Conservation (phyloP, 2,797 vertebrate genomes). For the Chelonia mydas region DNA sequence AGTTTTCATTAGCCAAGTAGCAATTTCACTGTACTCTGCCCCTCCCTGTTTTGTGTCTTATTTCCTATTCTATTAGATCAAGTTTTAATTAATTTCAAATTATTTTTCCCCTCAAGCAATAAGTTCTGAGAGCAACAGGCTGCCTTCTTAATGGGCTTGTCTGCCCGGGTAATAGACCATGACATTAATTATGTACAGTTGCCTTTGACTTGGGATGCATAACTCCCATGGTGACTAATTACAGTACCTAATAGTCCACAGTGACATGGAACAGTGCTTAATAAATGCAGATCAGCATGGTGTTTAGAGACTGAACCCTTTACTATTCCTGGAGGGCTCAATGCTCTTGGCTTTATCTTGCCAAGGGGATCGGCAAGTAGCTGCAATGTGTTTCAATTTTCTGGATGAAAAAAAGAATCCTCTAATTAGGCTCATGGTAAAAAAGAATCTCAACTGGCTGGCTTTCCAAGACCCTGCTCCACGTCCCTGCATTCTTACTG, state of each 20-base stretch:
- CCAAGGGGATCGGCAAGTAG: not conserved
- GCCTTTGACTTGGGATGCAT: not conserved
- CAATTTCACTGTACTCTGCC: not conserved
- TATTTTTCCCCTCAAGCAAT: not conserved
- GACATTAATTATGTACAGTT: not conserved
- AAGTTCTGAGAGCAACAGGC: not conserved
- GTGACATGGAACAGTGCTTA: not conserved
- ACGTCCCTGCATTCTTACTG: not conserved
- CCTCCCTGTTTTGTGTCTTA: not conserved
- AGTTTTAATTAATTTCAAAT: slow-evolving; percentile 10
- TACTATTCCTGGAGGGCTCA: not conserved
- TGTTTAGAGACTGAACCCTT: not conserved
- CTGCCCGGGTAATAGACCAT: slow-evolving; percentile 14
- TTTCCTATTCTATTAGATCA: not conserved
- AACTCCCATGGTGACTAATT: slow-evolving; percentile 24
- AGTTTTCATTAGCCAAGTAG: not conserved
- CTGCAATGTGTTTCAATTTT: not conserved
- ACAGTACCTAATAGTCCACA: not conserved
- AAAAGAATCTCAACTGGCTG: not conserved
- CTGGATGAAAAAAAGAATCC: not conserved
- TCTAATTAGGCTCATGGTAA: not conserved
- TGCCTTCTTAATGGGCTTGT: not conserved
- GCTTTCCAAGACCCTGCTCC: not conserved
- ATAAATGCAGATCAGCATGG: not conserved
- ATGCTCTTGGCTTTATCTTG: not conserved